Evolutionary conservation across 2,888 invertebrate species (phyloP).

Genomic region (Epinotia brunnichana): DNA sequence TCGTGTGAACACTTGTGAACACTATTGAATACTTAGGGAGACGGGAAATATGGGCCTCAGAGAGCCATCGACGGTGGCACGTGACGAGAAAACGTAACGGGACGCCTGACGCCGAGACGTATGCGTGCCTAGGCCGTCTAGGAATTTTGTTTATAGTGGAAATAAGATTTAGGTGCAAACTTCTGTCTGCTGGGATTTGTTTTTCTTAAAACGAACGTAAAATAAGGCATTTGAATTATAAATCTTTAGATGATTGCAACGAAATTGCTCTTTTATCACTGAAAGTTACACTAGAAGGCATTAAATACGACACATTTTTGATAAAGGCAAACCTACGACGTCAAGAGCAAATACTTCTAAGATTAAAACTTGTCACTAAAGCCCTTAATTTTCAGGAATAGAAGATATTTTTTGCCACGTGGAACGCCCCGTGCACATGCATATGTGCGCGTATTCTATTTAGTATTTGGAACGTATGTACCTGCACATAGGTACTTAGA

Average conservation of each 20-base stretch:
- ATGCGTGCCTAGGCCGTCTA: conserved; percentile 28
- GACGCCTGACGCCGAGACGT: conserved; percentile 57
- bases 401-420: background rate
- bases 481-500: too few species aligned
- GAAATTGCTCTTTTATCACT: background rate
- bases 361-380: background rate
- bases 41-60: conserved; percentile 64
- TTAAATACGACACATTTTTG: background rate
- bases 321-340: background rate
- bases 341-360: background rate
- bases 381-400: background rate
- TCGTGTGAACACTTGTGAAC: conserved; percentile 57
- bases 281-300: background rate
- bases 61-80: conserved; percentile 65
- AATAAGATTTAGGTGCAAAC: background rate
- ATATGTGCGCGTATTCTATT: too few species aligned
- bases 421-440: too few species aligned
- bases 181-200: background rate
- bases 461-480: too few species aligned
- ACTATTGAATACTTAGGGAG: conserved; percentile 70
- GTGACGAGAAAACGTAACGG: conserved; percentile 66
- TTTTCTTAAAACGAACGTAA: background rate
- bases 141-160: conserved; percentile 13
- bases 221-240: background rate
- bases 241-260: background rate